Evolutionary conservation across 2,797 vertebrate genomes (phyloP).

Genomic region (Clarias platycephalus): DNA sequence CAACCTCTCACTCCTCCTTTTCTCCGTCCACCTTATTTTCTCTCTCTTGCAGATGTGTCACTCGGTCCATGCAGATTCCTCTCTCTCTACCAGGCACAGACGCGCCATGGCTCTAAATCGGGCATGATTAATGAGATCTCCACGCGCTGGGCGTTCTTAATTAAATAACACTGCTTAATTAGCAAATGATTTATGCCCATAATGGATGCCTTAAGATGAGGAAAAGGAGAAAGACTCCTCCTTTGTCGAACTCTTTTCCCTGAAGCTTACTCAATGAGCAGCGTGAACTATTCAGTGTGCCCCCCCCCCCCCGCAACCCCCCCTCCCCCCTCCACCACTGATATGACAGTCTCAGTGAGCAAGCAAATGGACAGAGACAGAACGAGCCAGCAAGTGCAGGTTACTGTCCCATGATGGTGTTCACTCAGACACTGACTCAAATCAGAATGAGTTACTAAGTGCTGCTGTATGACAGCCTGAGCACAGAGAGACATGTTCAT

Average conservation of each 20-base stretch:
- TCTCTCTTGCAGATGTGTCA: slow-evolving; percentile 61
- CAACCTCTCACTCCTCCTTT: slow-evolving; percentile 49
- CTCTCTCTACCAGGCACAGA: slow-evolving; percentile 38
- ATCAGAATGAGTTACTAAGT: slow-evolving; percentile 19
- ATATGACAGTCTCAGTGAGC: slow-evolving; percentile 74
- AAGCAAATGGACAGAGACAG: slow-evolving; percentile 74
- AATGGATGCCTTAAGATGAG: slow-evolving; percentile 69
- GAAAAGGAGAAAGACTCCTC: slow-evolving; percentile 20
- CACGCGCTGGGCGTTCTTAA: slow-evolving; percentile 78
- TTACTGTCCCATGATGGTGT: slow-evolving; percentile 62
- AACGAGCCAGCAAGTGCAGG: slow-evolving; percentile 66
- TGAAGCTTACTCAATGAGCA: background rate
- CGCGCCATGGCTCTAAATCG: slow-evolving; percentile 71
- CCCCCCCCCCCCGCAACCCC: background rate
- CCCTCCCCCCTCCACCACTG: slow-evolving; percentile 39
- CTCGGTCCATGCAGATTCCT: slow-evolving; percentile 65
- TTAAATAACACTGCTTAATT: slow-evolving; percentile 91
- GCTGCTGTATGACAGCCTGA: slow-evolving; percentile 21
- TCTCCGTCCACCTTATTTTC: background rate
- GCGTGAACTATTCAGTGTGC: background rate
- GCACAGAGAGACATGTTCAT: background rate
- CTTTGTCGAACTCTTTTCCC: background rate
- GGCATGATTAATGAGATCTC: slow-evolving; percentile 81
- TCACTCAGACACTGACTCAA: slow-evolving; percentile 34
- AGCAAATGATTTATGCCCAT: slow-evolving; percentile 78